Evolutionary conservation across 35 echinoderm and acorn worm species (phyloP), one percentile per base, ranked within the genome.

Genomic region (Ptychodera flava): DNA sequence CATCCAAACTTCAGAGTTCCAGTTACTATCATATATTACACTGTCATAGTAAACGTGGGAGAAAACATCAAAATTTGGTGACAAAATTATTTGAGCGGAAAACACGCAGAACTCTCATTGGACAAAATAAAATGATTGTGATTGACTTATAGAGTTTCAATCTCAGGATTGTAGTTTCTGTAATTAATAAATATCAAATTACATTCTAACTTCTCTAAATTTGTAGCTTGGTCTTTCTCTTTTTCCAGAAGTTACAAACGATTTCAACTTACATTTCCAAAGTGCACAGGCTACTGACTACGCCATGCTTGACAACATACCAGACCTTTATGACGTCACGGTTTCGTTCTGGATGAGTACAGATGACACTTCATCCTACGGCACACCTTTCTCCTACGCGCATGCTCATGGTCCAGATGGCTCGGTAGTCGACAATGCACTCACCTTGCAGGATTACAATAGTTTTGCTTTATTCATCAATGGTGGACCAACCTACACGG

Each of bases 261-360:
- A 90, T 79, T 94, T 87, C 38, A 88, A 94, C 76, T 77, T 94
- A 16, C 36, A 31, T 1, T 94, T 90, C 33, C 92, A 88, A 0
- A n/a, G 28, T 16, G 88, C 89, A 22, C 45, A 88, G 1, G 37
- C 86, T 1, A 83, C 88, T 31, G 82, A 94, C 35, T 86, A 90
- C 29, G 85, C 35, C 0, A 64, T 64, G 45, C 30, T 80, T 27
- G 86, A 82, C 0, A 88, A 77, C 16, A 27, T 94, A 0, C 92
- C 92, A 0, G 85, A 87, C 35, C 81, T 94, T 22, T 88, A 90
- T 36, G 92, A 88, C 15, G 87, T 94, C 28, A 94, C 92, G 32
- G 0, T 94, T 1, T 33, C 92, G 1, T 94, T 94, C 52, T 94
- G 92, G 92, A 94, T 94, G 92, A 78, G 77, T 6, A 94, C 92